Evolutionary conservation across 2,888 invertebrate genomes (phyloP), one percentile per base, ranked within the genome.

Genomic region (Polyploca ridens): DNA sequence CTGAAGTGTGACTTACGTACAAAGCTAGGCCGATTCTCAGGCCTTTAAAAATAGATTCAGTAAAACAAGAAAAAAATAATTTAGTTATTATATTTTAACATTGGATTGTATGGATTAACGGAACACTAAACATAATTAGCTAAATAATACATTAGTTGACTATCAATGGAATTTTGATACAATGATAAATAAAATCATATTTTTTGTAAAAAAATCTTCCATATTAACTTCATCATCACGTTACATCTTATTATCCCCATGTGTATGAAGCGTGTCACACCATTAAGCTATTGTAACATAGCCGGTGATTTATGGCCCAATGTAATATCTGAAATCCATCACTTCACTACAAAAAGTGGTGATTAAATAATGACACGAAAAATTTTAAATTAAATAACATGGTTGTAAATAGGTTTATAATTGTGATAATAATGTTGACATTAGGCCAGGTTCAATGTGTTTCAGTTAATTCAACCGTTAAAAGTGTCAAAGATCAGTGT

Each of bases 401-500:
- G 61, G 16, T 5, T n/a, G 5, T 27, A 13, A 44, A 10, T 19
- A 61, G 13, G 5, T 19, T 41, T 8, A 13, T 61, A 14, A 19
- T 41, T 1, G 41, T 61, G 61, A 41, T 61, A 6, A n/a, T 41
- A 33, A 7, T 61, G 5, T 27, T 61, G 33, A 38, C 58, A 58
- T 62, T 64, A 64, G 67, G 63, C 62, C 65, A 64, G 62, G 63
- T 4, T 62, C 64, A 64, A 33, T 60, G 67, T 63, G 64, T 69
- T 65, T 62, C 41, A 11, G 38, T 44, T 19, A 63, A 46, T 41
- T 74, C 74, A 62, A 63, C 41, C 10, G 38, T 33, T 67, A 27
- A 27, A 27, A 27, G 27, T 27, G 27, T 27, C 27, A 63, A 62
- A 63, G 75, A 72, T 27, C 66, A 76, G 61, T 86, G 85, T 63